phyloP scores from a whole-genome alignment of 2,888 invertebrate genomes.

The Phyllotreta striolata region DNA sequence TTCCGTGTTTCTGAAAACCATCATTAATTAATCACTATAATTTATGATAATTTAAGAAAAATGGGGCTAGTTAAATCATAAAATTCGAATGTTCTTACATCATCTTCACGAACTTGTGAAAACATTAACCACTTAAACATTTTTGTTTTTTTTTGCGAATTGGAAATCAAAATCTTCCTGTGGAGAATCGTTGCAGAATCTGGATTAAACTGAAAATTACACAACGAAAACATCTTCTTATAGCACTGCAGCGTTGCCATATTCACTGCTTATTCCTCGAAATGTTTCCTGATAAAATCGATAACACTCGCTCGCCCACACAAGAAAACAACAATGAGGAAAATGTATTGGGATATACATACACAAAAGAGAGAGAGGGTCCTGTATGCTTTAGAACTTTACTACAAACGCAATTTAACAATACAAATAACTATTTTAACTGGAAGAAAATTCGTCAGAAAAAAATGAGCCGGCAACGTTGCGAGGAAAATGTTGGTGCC shows the following conservation, averaged over 20 bases:
- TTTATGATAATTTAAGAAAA: neutral
- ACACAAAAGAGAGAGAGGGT: too few species aligned
- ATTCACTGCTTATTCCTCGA: too few species aligned
- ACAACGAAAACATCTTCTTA: neutral
- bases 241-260: neutral
- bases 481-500: constrained; percentile 21
- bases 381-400: too few species aligned
- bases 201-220: neutral
- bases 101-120: neutral
- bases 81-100: constrained; percentile 1
- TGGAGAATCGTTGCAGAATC: neutral
- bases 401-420: too few species aligned
- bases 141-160: neutral
- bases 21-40: neutral
- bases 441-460: too few species aligned
- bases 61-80: neutral
- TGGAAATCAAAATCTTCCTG: neutral
- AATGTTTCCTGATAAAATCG: too few species aligned
- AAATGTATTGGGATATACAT: too few species aligned
- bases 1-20: constrained; percentile 89
- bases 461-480: constrained; percentile 4
- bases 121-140: neutral
- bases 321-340: too few species aligned
- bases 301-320: too few species aligned
- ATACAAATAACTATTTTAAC: too few species aligned